A percentile compares a stretch with the other conserved stretches of the same genome.
Evolutionary conservation across 2,113 vertebrate genomes (phyloP).

Genomic region (Oncorhynchus gorbuscha): DNA sequence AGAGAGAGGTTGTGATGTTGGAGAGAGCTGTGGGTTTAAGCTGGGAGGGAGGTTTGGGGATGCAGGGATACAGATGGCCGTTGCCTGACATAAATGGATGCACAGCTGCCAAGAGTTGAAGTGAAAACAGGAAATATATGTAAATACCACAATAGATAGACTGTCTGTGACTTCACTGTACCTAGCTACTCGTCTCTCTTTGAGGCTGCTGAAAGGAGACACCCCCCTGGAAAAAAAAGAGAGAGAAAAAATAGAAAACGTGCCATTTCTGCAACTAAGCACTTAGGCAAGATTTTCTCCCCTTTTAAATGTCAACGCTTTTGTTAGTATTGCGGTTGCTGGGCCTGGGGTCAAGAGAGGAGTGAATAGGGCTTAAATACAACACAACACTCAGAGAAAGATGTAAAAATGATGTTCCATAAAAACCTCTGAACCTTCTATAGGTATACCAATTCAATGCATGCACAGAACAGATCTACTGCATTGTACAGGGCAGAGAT

Average conservation of each 20-base stretch:
- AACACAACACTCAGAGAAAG: not conserved
- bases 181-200: not conserved
- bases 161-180: not conserved
- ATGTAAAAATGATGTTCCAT: not conserved
- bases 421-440: slow-evolving; percentile 14
- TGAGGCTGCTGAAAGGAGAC: not conserved
- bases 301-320: slow-evolving; percentile 39
- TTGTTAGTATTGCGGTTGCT: slow-evolving; percentile 39
- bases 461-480: not conserved
- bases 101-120: slow-evolving; percentile 73
- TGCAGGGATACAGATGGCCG: slow-evolving; percentile 61
- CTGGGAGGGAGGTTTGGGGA: slow-evolving; percentile 40
- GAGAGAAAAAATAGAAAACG: slow-evolving; percentile 9
- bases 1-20: slow-evolving; percentile 22
- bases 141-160: slow-evolving; percentile 35
- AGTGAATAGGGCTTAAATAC: slow-evolving; percentile 18
- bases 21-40: slow-evolving; percentile 40
- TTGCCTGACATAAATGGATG: slow-evolving; percentile 73
- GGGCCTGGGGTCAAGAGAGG: slow-evolving; percentile 46
- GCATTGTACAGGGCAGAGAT: not conserved
- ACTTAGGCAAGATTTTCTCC: slow-evolving; percentile 3
- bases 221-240: not conserved
- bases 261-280: not conserved
- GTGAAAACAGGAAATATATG: slow-evolving; percentile 75
- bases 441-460: not conserved